Base-by-base conservation (phyloP, 2,888 invertebrate species). In the Stenodera caucasica region DNA sequence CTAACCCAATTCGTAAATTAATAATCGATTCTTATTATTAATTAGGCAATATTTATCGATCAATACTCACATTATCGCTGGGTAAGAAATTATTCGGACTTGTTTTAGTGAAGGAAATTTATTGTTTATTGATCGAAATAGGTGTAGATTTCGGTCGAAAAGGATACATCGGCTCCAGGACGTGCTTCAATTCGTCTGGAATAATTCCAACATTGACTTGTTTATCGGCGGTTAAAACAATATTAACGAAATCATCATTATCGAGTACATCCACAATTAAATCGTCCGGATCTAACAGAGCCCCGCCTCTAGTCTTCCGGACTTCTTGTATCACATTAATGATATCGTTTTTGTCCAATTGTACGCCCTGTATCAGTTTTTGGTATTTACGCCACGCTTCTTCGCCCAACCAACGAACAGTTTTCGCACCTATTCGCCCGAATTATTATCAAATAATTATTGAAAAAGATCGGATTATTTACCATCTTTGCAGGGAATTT, bases 231-330 rank as follows among this genome's bases (percentile, higher is more conserved):
- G 71, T 69, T 53, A 75, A 52, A 51, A 76, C 84, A 30, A 86
- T 81, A 15, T 84, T 82, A 11, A 87, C 82, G 72, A 84, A 86
- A 67, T 87, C 87, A 69, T 85, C 84, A 70, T 86, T 85, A 66
- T 85, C 84, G 18, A 87, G 75, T 7, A 86, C 83, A 57, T 84
- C 82, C 49, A 74, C 75, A 49, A 86, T 80, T 12, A 75, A 54
- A 70, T 87, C 86, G 63, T 83, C 84, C 0, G 81, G 81, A 71
- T 86, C 86, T 29, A 86, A 73, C 40, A 86, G 80, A 4, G 85
- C 85, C 5, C 85, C 85, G 2, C 86, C 86, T 67, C 84, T 78
- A 0, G 85, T 84, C 70, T 84, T 84, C 15, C 86, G 76, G 2
- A 86, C 78, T 74, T 85, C 84, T 58, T 81, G 81, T 30, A 82